Base-by-base conservation (phyloP, 2,797 vertebrate species). In the Odontamblyopus rebecca region DNA sequence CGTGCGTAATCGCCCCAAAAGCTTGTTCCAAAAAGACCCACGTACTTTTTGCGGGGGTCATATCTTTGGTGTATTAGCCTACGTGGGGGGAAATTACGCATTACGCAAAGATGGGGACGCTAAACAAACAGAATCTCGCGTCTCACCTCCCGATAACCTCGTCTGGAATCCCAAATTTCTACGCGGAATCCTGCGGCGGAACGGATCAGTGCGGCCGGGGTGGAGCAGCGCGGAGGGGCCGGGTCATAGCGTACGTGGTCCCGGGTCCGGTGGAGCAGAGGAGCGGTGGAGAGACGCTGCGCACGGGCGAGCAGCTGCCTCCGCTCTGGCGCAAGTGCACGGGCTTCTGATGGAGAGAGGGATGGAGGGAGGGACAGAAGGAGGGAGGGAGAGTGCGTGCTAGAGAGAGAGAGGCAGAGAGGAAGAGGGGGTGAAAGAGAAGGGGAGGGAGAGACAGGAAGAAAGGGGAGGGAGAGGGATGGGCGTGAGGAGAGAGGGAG, bases 301-400 rank as follows among this genome's bases (percentile, higher is more conserved):
- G 82, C 84, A 32, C 75, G 81, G 72, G 84, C 61, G 71, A 85
- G 84, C 89, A 88, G 87, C 89, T 90, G 88, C 86, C 83, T 67
- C 65, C 50, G 65, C 48, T 67, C 65, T 81, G 78, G 77, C 67
- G 84, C 88, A 82, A 60, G 57, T 30, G 89, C 90, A 89, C 90
- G 62, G n/a, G 89, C 86, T 82, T 83, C 76, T 88, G 80, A 79
- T 67, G 61, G 30, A 38, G 61, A 62, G 60, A 61, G 56, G 12
- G 56, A 29, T 16, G 54, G 2, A 16, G 57, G 15, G 57, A 60
- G 6, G 23, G 2, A 29, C 26, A 60, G 57, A 3, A 77, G 7
- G 13, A 26, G n/a, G 13, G 26, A 57, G 30, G 30, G 30, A 32
- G 0, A 32, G 29, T 30, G 19, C 0, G 19, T 35, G 35, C 9